Conservation (phyloP, 2,888 invertebrate species). For the Meteorus cinctellus region DNA sequence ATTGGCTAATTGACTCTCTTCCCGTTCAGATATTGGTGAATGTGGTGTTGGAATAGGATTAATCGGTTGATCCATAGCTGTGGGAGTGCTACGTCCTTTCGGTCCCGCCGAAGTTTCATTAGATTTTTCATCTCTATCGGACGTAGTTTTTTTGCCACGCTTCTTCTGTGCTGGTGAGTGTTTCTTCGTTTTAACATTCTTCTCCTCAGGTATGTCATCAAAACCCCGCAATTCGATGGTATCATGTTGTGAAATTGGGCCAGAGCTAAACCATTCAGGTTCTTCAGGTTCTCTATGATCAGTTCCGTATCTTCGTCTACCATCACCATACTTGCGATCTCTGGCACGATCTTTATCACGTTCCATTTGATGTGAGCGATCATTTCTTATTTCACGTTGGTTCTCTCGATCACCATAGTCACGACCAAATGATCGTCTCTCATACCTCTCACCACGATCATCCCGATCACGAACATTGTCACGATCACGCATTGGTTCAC, state of each 20-base stretch:
- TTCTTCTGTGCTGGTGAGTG: slow-evolving; percentile 73
- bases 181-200: slow-evolving; percentile 68
- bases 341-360: slow-evolving; percentile 74
- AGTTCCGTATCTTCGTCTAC: slow-evolving; percentile 75
- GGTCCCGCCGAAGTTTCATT: slow-evolving; percentile 57
- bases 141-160: slow-evolving; percentile 71
- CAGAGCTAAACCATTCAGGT: slow-evolving; percentile 93
- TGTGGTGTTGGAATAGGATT: slow-evolving; percentile 65
- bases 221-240: slow-evolving; percentile 96
- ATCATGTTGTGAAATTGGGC: slow-evolving; percentile 92
- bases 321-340: slow-evolving; percentile 61
- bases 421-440: slow-evolving; percentile 76
- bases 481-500: slow-evolving; percentile 64
- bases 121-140: slow-evolving; percentile 69
- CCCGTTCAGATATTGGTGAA: slow-evolving; percentile 70
- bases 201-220: slow-evolving; percentile 80
- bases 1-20: slow-evolving; percentile 52
- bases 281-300: slow-evolving; percentile 81
- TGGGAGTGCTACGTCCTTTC: slow-evolving; percentile 72
- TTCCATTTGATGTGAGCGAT: slow-evolving; percentile 63
- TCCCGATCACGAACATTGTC: slow-evolving; percentile 70
- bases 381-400: slow-evolving; percentile 59
- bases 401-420: slow-evolving; percentile 73
- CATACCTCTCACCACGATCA: slow-evolving; percentile 72
- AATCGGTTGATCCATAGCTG: slow-evolving; percentile 66